A percentile compares a stretch with the other conserved stretches of the same genome.
Evolutionary conservation across 1,140 invertebrate species (phyloP).

Genomic region (Caerostris extrusa): DNA sequence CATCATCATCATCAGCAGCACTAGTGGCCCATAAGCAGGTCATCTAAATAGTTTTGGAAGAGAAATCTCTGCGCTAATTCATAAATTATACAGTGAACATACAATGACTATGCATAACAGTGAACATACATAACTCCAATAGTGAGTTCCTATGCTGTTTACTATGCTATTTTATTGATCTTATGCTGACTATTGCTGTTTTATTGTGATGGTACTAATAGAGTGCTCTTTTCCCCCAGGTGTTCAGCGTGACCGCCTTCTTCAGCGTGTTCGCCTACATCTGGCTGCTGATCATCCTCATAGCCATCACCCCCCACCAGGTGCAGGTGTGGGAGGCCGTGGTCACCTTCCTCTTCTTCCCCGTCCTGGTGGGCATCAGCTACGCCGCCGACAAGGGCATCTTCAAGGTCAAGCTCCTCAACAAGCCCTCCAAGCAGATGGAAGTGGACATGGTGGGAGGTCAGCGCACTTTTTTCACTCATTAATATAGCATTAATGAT

Average conservation of each 20-base stretch:
- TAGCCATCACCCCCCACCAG: constrained; percentile 82
- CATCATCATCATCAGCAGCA: too few relatives aligned
- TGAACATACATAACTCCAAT: too few relatives aligned
- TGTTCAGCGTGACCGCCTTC: constrained; percentile 84
- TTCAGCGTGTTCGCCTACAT: constrained; percentile 86
- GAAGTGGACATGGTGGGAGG: constrained; percentile 80
- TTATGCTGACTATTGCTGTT: too few relatives aligned
- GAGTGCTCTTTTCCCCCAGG: constrained; percentile 79
- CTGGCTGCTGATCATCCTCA: constrained; percentile 86
- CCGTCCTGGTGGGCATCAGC: constrained; percentile 83
- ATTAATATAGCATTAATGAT: too few relatives aligned
- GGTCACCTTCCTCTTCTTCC: constrained; percentile 85
- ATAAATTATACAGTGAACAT: too few relatives aligned
- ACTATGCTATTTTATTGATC: too few relatives aligned
- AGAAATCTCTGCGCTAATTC: too few relatives aligned
- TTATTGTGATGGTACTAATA: too few relatives aligned
- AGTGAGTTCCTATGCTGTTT: too few relatives aligned
- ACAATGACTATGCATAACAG: too few relatives aligned
- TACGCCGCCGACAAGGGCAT: constrained; percentile 84
- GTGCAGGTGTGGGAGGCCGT: constrained; percentile 86
- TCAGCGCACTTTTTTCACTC: not conserved
- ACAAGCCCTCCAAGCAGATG: constrained; percentile 80
- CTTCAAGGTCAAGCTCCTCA: constrained; percentile 79
- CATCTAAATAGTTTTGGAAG: too few relatives aligned
- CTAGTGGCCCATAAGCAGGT: too few relatives aligned